Evolutionary conservation across 2,113 vertebrate genomes (phyloP), one percentile per base, ranked within the genome.

Genomic region (Porphyrio hochstetteri): DNA sequence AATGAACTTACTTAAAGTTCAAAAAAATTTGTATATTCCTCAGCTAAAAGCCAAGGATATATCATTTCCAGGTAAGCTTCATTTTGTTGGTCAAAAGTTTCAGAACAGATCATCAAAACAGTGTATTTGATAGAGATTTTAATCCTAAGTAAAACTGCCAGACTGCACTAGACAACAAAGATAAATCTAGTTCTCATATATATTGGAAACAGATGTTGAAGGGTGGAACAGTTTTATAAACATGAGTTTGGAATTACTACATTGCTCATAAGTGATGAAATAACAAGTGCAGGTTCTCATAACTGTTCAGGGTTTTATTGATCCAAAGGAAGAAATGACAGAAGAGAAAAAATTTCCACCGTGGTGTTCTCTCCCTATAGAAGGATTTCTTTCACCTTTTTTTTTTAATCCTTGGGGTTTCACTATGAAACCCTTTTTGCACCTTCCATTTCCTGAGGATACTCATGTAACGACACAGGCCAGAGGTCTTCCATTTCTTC

Each of bases 131-230:
- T 23, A 63, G 36, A 69, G 53, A 85, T 65, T 92, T 91, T 61
- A 91, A 57, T 76, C 40, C 50, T 33, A 48, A 83, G 13, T 65
- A 81, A 70, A 91, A 65, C 14, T 85, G n/a, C 80, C 61, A 89
- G 59, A 56, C 52, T 89, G 69, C 28, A 38, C 35, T 53, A 67
- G 38, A 84, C 69, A 91, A 53, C 36, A 60, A 67, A 88, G 77
- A 88, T 83, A 91, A 92, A 35, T 63, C 35, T 57, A 44, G 35
- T 81, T 92, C 89, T 92, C 69, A 28, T 31, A n/a, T 36, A 21
- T 61, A 91, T 89, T 91, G 57, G 78, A 76, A 96, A 69, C 78
- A 87, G 82, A 94, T 84, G 52, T 89, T 82, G 50, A 65, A 91
- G 38, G 84, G 59, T 65, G 53, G 69, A 91, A 61, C 17, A 68